These are phyloP conservation scores for Ceratosolen solmsi DNA, from an alignment of 1,140 invertebrate genomes.

Conservation along the genomic window DNA sequence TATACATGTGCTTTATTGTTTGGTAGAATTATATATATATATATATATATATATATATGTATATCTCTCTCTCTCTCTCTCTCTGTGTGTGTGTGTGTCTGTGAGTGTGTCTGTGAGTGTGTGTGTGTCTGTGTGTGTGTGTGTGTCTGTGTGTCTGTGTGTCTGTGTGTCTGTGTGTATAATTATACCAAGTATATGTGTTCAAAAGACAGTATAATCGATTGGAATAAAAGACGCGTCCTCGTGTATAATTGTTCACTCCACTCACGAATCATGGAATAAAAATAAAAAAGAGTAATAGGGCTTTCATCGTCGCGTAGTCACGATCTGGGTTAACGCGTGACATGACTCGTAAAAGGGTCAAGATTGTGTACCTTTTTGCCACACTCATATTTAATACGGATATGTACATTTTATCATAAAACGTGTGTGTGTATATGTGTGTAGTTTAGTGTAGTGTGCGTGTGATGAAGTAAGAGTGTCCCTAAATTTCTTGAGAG, in stretches of 20 bases:
- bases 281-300: constrained; percentile 20
- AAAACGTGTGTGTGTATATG: too few relatives aligned
- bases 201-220: neutral
- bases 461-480: neutral
- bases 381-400: neutral
- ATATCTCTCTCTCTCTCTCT: too few relatives aligned
- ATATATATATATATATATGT: too few relatives aligned
- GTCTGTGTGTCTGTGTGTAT: too few relatives aligned
- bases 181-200: too few relatives aligned
- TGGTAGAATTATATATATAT: too few relatives aligned
- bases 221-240: neutral
- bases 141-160: too few relatives aligned
- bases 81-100: too few relatives aligned
- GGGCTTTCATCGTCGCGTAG: neutral
- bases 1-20: too few relatives aligned
- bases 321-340: constrained; percentile 10
- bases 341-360: constrained; percentile 23
- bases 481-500: neutral
- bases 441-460: too few relatives aligned
- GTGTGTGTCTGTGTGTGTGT: too few relatives aligned
- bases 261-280: constrained; percentile 19
- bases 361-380: constrained; percentile 24
- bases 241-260: constrained; percentile 23
- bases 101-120: too few relatives aligned
- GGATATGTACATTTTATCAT: neutral